Evolutionary conservation across 2,888 invertebrate species (phyloP).

Genomic region (Diarsia rubi): DNA sequence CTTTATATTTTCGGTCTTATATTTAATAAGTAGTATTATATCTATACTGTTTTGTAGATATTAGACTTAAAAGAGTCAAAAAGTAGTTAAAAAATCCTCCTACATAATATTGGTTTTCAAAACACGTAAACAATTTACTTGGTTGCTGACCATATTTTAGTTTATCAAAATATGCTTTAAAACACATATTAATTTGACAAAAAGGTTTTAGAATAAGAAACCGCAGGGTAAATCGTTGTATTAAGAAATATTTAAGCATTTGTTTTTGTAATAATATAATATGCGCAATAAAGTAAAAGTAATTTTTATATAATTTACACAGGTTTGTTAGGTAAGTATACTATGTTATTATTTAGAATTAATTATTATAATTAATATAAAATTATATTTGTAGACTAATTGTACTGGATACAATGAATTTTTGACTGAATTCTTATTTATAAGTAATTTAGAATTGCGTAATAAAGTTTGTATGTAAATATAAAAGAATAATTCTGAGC

Average conservation of each 20-base stretch:
- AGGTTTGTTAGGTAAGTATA: constrained; percentile 68
- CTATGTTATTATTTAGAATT: constrained; percentile 44
- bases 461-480: constrained; percentile 6
- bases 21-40: not conserved
- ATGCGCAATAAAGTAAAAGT: not conserved
- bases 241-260: not conserved
- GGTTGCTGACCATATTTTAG: not conserved
- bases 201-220: not conserved
- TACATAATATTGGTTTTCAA: not conserved
- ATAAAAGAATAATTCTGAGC: not conserved
- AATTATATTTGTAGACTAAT: constrained; percentile 65
- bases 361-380: constrained; percentile 43
- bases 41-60: too few species aligned
- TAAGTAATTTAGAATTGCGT: constrained; percentile 15
- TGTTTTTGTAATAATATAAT: not conserved
- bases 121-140: too few species aligned
- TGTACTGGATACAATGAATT: constrained; percentile 75
- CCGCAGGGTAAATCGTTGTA: not conserved
- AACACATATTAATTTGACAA: too few species aligned
- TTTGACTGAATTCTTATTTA: constrained; percentile 43
- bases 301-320: constrained; percentile 61
- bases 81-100: not conserved
- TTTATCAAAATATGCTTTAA: not conserved
- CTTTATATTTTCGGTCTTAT: not conserved
- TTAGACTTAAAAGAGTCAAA: too few species aligned